Base-by-base conservation (phyloP, 2,797 vertebrate species). In the Microchirus variegatus region DNA sequence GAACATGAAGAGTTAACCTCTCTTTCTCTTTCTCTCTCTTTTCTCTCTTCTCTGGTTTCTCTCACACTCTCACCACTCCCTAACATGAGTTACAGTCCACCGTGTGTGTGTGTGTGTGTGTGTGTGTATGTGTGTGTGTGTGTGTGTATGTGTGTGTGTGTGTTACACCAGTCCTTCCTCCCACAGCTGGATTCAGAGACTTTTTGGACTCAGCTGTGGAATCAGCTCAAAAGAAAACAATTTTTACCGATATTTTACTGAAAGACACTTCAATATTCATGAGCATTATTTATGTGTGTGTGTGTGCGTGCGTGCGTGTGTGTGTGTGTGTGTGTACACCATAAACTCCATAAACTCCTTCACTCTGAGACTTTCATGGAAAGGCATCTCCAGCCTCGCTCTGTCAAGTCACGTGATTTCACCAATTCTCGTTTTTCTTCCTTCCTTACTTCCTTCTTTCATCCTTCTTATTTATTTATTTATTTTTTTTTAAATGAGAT, bases 41-140 rank as follows among this genome's bases (percentile, higher is more conserved):
- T n/a, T n/a, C 55, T 69, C 64, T 77, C 58, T 45, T 58, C 65
- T 75, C 77, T 83, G 78, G 45, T 73, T 84, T 80, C 81, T 80
- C 78, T 81, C 77, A 80, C 70, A 76, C 72, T 78, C 59, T 73
- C 47, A 72, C 87, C 80, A 81, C 85, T 85, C 81, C 81, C 84
- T 72, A 71, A 63, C 77, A 72, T 57, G 70, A 83, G 35, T 60
- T 70, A 65, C 63, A 75, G 71, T 58, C 63, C 66, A 56, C 41
- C 11, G 0, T 48, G 38, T 36, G 53, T 38, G 45, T 41, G 6
- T 13, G 13, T 58, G 43, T 45, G 19, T 55, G 38, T 54, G 53
- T 36, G 53, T 44, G n/a, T n/a, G n/a, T n/a, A n/a, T n/a, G n/a
- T n/a, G n/a, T 31, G 41, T 45, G 40, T 46, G 26, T 18, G n/a